Evolutionary conservation across 2,797 vertebrate species (phyloP).

Genomic region (Mus caroli): DNA sequence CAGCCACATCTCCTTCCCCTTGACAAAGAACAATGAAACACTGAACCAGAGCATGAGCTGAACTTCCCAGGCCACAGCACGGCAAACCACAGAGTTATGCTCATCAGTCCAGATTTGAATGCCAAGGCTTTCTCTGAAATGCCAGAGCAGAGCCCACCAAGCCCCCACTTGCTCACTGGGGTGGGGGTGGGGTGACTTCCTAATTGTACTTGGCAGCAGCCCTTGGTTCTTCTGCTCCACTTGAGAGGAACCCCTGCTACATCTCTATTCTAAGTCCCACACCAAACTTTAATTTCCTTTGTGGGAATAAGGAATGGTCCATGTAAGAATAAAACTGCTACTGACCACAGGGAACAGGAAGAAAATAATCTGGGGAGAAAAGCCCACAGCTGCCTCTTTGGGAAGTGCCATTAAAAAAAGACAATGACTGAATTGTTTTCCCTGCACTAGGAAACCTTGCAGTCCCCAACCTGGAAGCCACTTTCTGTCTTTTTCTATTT

Average conservation of each 20-base stretch:
- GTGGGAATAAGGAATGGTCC: slow-evolving; percentile 60
- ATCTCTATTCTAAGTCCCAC: slow-evolving; percentile 53
- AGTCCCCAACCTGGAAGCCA: slow-evolving; percentile 68
- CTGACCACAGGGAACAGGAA: slow-evolving; percentile 65
- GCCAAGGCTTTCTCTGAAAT: background rate
- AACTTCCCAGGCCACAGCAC: background rate
- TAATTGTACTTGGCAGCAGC: background rate
- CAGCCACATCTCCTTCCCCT: background rate
- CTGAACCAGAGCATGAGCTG: background rate
- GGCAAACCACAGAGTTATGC: background rate
- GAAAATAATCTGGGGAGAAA: slow-evolving; percentile 8
- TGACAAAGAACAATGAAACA: background rate
- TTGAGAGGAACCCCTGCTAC: slow-evolving; percentile 18
- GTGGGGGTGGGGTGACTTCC: background rate
- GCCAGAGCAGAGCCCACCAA: background rate
- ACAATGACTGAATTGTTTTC: slow-evolving; percentile 75
- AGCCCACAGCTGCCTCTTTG: slow-evolving; percentile 58
- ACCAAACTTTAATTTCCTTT: slow-evolving; percentile 71
- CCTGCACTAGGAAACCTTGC: slow-evolving; percentile 19
- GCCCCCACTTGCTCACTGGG: background rate
- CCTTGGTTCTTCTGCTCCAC: background rate
- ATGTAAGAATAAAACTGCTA: slow-evolving; percentile 71
- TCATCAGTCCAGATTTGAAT: background rate
- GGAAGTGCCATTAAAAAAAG: slow-evolving; percentile 44
- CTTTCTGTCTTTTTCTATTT: slow-evolving; percentile 76